A percentile compares a stretch with the other conserved stretches of the same genome.
These are phyloP conservation scores for Yponomeuta sedellus DNA, from an alignment of 2,888 invertebrate species.

Conservation along the genomic window DNA sequence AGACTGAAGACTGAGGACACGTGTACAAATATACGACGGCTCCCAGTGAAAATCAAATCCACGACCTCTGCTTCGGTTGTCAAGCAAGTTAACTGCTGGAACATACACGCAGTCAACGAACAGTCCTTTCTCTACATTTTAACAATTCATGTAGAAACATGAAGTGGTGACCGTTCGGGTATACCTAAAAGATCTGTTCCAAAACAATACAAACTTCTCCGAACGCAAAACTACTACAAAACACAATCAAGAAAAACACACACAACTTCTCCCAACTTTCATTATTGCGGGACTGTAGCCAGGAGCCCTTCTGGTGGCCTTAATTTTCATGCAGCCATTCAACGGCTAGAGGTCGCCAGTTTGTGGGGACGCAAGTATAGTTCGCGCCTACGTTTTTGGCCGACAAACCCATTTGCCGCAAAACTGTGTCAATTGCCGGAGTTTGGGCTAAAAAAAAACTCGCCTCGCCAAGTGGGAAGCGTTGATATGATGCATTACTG, in stretches of 20 bases:
- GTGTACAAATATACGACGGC: too few species aligned
- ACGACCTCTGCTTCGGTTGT: too few species aligned
- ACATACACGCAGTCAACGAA: too few species aligned
- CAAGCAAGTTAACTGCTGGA: too few species aligned
- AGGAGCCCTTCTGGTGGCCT: not conserved
- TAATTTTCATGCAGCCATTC: not conserved
- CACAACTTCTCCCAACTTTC: not conserved
- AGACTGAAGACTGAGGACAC: too few species aligned
- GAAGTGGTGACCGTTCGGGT: too few species aligned
- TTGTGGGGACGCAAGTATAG: not conserved
- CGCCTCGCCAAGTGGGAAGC: conserved; percentile 49
- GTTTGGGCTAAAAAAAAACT: conserved; percentile 40
- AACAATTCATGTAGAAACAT: too few species aligned
- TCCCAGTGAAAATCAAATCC: too few species aligned
- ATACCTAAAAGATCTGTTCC: not conserved
- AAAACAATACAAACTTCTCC: not conserved
- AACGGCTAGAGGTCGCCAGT: not conserved
- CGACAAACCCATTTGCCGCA: conserved; percentile 48
- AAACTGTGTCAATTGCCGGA: conserved; percentile 62
- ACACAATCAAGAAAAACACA: not conserved
- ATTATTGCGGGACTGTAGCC: not conserved
- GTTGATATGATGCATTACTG: conserved; percentile 17
- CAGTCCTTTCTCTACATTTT: too few species aligned
- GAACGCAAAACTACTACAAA: not conserved
- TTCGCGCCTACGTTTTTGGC: conserved; percentile 46